These are phyloP conservation scores for Plecturocebus donacophilus DNA, from an alignment of 2,113 vertebrate genomes.

Conservation along the genomic window DNA sequence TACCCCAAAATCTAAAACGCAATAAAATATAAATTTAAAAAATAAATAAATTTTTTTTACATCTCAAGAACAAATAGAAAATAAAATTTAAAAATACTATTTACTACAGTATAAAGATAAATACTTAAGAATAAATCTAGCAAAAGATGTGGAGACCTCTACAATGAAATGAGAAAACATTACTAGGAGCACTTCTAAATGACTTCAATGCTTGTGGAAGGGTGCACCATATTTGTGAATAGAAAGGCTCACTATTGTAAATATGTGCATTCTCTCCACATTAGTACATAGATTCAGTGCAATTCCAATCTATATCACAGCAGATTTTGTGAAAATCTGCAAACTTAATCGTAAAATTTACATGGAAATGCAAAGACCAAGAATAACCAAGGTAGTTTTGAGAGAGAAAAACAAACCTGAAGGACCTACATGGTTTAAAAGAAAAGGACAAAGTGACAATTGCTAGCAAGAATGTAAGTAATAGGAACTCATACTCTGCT, in stretches of 20 bases:
- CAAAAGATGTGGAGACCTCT: not conserved
- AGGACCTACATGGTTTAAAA: not conserved
- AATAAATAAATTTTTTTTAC: not conserved
- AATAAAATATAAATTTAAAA: too few species aligned
- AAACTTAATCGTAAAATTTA: not conserved
- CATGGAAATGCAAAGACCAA: not conserved
- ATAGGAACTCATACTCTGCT: not conserved
- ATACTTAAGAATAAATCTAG: not conserved
- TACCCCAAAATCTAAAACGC: too few species aligned
- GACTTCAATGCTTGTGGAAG: not conserved
- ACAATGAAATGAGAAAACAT: not conserved
- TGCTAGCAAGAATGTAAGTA: not conserved
- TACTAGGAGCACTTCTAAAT: not conserved
- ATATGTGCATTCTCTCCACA: not conserved
- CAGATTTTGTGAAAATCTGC: not conserved
- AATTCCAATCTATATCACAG: not conserved
- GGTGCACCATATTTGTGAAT: not conserved
- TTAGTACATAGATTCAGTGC: not conserved
- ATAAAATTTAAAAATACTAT: not conserved
- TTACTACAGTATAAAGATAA: not conserved
- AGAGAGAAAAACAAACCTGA: not conserved
- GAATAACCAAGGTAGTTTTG: not conserved
- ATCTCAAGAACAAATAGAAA: not conserved
- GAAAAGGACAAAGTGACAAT: not conserved
- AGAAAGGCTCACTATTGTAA: not conserved